Evolutionary conservation across 2,888 invertebrate genomes (phyloP), one percentile per base, ranked within the genome.

Genomic region (Troides oblongomaculatus): DNA sequence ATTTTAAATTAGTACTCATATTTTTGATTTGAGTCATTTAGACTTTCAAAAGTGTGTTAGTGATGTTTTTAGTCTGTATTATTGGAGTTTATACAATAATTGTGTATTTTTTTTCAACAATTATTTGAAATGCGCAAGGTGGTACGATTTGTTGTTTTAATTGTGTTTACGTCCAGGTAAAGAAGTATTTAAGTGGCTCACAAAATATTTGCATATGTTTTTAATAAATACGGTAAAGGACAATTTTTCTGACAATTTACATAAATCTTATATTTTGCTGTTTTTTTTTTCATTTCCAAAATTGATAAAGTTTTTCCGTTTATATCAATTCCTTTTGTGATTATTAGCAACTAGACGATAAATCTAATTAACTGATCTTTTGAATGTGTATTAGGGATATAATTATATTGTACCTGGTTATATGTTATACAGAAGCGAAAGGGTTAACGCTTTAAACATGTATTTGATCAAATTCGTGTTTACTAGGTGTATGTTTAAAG

Each of bases 391-490:
- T 50, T 62, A 62, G 62, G 21, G 53, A 2, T 62, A 46, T 64
- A 62, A 61, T 21, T 58, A n/a, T n/a, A 53, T 6, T 5, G 3
- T 53, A n/a, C 5, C 5, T 53, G 7, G n/a, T n/a, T 53, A 18
- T n/a, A n/a, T 18, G 18, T 53, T 53, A 18, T n/a, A 53, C 6
- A 7, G 53, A 53, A 53, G 53, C 53, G 53, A 53, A 18, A 53
- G n/a, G 46, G n/a, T 50, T 25, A 66, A 73, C 23, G 23, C 7
- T 58, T 91, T 94, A 94, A 76, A 94, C 94, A 76, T 94, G 94
- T 81, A 94, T 94, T 86, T 94, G 94, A 84, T 92, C 88, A 72
- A 84, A 89, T 71, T 90, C 88, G 74, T 81, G 85, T 66, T 76
- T 84, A 43, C 86, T 86, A 69, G 81, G 75, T 0, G 73, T 75